Conservation (phyloP, 2,797 vertebrate species). For the Trematomus bernacchii region DNA sequence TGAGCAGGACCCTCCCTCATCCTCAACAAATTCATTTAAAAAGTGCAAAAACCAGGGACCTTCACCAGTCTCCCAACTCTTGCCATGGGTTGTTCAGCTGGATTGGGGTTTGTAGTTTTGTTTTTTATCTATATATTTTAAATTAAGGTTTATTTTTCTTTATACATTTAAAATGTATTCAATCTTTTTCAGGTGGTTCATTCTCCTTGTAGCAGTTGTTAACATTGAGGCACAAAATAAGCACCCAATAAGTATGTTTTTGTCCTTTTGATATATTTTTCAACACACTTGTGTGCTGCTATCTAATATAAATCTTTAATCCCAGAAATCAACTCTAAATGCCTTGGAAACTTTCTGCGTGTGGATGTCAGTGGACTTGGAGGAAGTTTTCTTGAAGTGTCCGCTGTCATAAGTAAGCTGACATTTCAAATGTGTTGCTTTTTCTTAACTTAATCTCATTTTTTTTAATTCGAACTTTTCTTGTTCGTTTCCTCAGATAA, state of each 20-base stretch:
- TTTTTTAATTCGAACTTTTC: not conserved
- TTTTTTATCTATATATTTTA: not conserved
- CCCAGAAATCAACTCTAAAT: slow-evolving; percentile 65
- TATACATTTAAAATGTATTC: not conserved
- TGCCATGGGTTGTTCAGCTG: slow-evolving; percentile 59
- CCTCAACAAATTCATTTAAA: not conserved
- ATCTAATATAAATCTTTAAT: not conserved
- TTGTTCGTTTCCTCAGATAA: slow-evolving; percentile 62
- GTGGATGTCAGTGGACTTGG: slow-evolving; percentile 62
- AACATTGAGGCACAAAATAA: slow-evolving; percentile 51
- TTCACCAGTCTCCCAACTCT: not conserved
- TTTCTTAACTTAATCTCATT: accelerated
- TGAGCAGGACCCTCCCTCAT: not conserved
- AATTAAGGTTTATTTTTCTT: not conserved
- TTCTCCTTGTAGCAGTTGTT: slow-evolving; percentile 50
- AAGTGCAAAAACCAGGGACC: slow-evolving; percentile 1
- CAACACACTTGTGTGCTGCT: not conserved
- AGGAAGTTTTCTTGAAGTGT: slow-evolving; percentile 70
- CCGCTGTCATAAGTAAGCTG: slow-evolving; percentile 62
- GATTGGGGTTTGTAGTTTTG: slow-evolving; percentile 57
- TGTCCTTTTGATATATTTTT: not conserved
- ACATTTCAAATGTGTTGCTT: not conserved
- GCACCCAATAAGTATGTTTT: slow-evolving; percentile 46
- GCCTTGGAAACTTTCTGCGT: slow-evolving; percentile 76
- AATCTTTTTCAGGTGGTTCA: slow-evolving; percentile 63